Percentiles rank a stretch among this genome's conserved stretches.
Conservation (phyloP, 2,113 vertebrate species). For the Halcyon malimbica region DNA sequence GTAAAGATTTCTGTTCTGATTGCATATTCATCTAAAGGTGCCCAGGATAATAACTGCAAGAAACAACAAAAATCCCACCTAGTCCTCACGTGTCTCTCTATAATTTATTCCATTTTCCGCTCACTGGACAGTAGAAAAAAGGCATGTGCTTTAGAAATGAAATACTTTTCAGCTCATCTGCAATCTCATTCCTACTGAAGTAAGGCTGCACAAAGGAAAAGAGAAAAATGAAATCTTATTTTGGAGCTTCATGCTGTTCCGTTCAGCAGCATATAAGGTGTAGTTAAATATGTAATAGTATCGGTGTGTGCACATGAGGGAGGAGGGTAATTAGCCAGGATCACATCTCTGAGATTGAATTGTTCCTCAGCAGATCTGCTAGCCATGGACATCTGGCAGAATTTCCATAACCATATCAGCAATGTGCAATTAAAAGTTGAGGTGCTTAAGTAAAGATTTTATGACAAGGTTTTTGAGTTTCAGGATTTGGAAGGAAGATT, state of each 20-base stretch:
- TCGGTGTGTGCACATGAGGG: neutral
- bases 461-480: neutral
- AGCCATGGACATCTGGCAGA: neutral
- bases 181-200: neutral
- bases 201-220: neutral
- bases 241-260: neutral
- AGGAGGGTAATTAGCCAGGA: neutral
- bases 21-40: conserved; percentile 11
- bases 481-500: conserved; percentile 21
- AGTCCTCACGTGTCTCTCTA: neutral
- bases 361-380: neutral
- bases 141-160: neutral
- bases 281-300: neutral
- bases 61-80: neutral
- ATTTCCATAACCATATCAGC: neutral
- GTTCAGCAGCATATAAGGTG: neutral
- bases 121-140: neutral
- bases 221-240: neutral
- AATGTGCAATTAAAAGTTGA: neutral
- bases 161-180: neutral
- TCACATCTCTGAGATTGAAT: neutral
- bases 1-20: conserved; percentile 13
- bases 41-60: neutral
- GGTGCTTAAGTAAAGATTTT: neutral
- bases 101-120: conserved; percentile 1